Conservation (phyloP, 2,888 invertebrate genomes). For the Arrhopalites spinosus region DNA sequence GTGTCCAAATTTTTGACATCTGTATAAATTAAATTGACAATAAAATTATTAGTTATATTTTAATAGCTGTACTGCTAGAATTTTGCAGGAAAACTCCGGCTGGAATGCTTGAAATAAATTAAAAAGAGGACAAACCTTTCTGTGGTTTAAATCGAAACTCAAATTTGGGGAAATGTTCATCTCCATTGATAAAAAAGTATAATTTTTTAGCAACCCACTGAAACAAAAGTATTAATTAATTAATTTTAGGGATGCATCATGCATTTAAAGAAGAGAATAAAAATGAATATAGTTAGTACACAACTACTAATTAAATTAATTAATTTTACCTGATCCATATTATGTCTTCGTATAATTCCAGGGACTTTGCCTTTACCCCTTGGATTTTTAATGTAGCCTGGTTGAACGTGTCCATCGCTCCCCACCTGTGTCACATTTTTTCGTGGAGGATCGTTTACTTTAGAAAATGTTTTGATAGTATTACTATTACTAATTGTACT, state of each 20-base stretch:
- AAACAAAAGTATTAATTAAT: too few relatives aligned
- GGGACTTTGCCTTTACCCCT: conserved; percentile 34
- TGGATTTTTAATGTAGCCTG: conserved; percentile 24
- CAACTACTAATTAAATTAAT: too few relatives aligned
- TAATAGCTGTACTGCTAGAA: too few relatives aligned
- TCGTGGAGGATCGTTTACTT: not conserved
- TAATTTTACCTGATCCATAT: too few relatives aligned
- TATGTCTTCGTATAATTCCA: conserved; percentile 49
- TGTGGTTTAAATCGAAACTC: conserved; percentile 88
- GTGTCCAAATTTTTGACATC: conserved; percentile 85
- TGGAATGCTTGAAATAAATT: too few relatives aligned
- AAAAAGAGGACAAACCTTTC: too few relatives aligned
- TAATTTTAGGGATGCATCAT: too few relatives aligned
- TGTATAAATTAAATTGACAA: too few relatives aligned
- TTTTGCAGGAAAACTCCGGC: too few relatives aligned
- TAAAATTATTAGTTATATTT: too few relatives aligned
- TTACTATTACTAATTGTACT: not conserved
- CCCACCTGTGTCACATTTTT: conserved; percentile 25
- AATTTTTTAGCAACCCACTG: conserved; percentile 85
- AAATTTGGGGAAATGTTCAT: conserved; percentile 87
- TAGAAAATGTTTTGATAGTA: not conserved
- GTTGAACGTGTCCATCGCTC: not conserved
- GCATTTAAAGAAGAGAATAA: too few relatives aligned
- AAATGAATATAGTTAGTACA: too few relatives aligned
- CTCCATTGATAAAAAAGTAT: conserved; percentile 91